Conservation (phyloP, 2,797 vertebrate genomes). For the Sardinella longiceps region DNA sequence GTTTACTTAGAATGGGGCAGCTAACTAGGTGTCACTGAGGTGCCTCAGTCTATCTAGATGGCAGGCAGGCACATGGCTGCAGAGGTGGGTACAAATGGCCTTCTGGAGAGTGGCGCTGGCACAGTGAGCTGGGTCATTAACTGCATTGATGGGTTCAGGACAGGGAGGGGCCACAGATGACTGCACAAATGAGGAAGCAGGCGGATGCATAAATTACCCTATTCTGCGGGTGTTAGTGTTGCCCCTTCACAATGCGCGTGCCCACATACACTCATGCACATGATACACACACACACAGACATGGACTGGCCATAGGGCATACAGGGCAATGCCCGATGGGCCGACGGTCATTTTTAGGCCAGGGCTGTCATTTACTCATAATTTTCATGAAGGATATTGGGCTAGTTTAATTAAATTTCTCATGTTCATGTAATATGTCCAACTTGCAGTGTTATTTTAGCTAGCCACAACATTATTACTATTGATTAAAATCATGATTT, state of each 20-base stretch:
- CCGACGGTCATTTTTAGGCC: no score
- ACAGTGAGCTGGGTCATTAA: constrained; percentile 42
- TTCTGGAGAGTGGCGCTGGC: background rate
- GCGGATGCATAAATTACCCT: constrained; percentile 48
- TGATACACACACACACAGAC: background rate
- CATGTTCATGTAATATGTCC: no score
- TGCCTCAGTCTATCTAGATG: background rate
- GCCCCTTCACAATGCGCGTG: background rate
- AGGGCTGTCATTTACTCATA: no score
- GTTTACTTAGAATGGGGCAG: background rate
- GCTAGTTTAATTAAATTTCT: no score
- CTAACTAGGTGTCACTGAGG: background rate
- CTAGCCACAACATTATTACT: no score
- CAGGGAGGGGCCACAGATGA: constrained; percentile 39
- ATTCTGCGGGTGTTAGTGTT: background rate
- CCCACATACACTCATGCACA: background rate
- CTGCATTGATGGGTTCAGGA: constrained; percentile 55
- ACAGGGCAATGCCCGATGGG: no score
- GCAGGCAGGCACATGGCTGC: background rate
- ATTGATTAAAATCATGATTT: no score
- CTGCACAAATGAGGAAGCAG: constrained; percentile 44
- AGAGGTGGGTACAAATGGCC: background rate
- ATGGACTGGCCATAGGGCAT: no score
- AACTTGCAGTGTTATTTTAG: no score
- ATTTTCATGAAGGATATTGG: no score